A percentile compares a stretch with the other conserved stretches of the same genome.
phyloP scores from a whole-genome alignment of 2,113 vertebrate genomes.

The Grallaria varia region DNA sequence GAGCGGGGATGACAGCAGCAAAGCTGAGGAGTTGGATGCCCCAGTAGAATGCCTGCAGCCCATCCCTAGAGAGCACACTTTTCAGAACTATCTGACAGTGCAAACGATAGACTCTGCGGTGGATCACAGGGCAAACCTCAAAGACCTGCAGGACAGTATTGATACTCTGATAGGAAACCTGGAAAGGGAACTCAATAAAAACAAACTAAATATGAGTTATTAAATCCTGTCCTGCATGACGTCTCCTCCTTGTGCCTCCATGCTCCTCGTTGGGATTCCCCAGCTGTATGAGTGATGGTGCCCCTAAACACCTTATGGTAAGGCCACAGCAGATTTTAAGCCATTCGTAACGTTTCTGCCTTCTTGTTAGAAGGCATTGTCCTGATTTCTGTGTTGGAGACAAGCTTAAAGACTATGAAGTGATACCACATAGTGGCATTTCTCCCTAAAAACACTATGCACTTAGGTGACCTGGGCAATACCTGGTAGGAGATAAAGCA shows the following conservation, averaged over 20 bases:
- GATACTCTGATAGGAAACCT: conserved; percentile 95
- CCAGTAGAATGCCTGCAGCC: conserved; percentile 6
- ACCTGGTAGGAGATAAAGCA: conserved; percentile 39
- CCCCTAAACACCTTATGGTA: neutral
- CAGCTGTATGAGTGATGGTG: neutral
- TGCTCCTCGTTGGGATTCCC: neutral
- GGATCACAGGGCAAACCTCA: conserved; percentile 87
- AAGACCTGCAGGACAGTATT: conserved; percentile 96
- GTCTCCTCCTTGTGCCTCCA: neutral
- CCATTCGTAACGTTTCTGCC: conserved; percentile 12
- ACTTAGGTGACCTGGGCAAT: conserved; percentile 70
- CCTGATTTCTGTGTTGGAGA: conserved; percentile 66
- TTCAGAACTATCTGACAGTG: conserved; percentile 88
- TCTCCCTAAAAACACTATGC: conserved; percentile 58
- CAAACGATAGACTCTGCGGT: conserved; percentile 82
- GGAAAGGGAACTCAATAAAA: conserved; percentile 96
- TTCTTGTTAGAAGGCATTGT: conserved; percentile 72
- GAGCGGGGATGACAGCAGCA: conserved; percentile 65
- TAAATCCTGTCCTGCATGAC: conserved; percentile 51
- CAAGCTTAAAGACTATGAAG: conserved; percentile 65
- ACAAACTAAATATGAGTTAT: conserved; percentile 86
- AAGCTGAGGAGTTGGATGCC: conserved; percentile 40
- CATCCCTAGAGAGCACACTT: conserved; percentile 74
- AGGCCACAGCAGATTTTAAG: neutral
- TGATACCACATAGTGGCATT: neutral